Base-by-base conservation (phyloP, 2,797 vertebrate genomes). In the Sylvia borin region DNA sequence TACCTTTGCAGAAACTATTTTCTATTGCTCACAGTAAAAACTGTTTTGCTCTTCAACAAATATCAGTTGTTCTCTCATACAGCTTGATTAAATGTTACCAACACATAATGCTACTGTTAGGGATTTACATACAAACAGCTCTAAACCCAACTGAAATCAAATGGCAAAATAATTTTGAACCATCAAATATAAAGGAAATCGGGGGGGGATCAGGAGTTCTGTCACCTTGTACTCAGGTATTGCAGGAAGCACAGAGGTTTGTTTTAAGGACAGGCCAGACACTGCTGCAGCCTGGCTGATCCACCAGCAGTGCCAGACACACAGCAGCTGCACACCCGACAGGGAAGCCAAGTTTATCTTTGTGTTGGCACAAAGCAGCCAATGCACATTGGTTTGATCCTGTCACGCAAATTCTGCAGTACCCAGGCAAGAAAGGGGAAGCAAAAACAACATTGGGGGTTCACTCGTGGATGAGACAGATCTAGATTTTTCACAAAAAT, bases 81-180 rank as follows among this genome's bases (percentile, higher is more conserved):
- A 88, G 91, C 82, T 38, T 72, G 58, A 54, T 79, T 94, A 88
- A 84, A 86, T 38, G 74, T 88, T 93, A 96, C 48, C 88, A 94
- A 94, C 73, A 96, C 92, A 92, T 68, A 42, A 34, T 34, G 85
- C 67, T 92, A 50, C 76, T 77, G 16, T 48, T 75, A 80, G 6
- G 85, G 70, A 50, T 76, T 72, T n/a, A 92, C 45, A 82, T 72
- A 84, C 70, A 57, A 94, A 70, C 42, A 54, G 48, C 58, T 76
- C 53, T 77, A 67, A 91, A 66, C 27, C 26, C 47, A 36, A 14
- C 7, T 21, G 40, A 94, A 92, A 84, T 60, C 51, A 74, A 92
- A 78, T 6, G 8, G 51, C 60, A 82, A 79, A 84, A 82, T 53
- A 47, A 67, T 54, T 75, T n/a, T 74, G 13, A 17, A 73, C 38